A percentile compares a stretch with the other conserved stretches of the same genome.
Evolutionary conservation across 2,113 vertebrate species (phyloP).

Genomic region (Collichthys lucidus): DNA sequence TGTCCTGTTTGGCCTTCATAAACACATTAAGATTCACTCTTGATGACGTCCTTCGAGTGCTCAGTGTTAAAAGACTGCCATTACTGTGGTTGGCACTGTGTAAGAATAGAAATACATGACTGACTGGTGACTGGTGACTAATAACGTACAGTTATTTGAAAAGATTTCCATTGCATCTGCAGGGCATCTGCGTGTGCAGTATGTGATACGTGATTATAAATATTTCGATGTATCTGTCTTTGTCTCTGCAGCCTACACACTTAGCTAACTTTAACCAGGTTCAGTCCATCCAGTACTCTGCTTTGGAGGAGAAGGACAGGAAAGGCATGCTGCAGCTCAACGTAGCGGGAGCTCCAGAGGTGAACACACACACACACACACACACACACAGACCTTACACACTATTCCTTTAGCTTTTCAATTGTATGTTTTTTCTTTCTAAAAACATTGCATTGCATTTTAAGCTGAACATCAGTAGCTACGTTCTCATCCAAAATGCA

Average conservation of each 20-base stretch:
- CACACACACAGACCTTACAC: background rate
- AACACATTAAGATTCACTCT: background rate
- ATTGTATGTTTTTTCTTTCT: background rate
- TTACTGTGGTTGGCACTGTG: background rate
- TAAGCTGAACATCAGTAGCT: background rate
- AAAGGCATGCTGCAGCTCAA: conserved; percentile 94
- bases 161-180: background rate
- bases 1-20: background rate
- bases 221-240: conserved; percentile 18
- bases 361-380: conserved; percentile 43
- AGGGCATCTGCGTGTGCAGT: background rate
- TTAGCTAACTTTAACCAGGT: conserved; percentile 96
- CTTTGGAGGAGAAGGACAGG: conserved; percentile 93
- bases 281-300: conserved; percentile 94
- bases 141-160: background rate
- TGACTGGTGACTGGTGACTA: background rate
- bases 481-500: background rate
- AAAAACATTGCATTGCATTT: background rate
- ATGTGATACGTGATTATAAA: background rate
- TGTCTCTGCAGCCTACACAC: conserved; percentile 89
- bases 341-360: conserved; percentile 94
- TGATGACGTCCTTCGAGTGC: background rate
- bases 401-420: background rate
- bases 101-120: background rate
- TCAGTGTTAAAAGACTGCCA: background rate